phyloP scores from a whole-genome alignment of 2,797 vertebrate genomes.

The Falco peregrinus region DNA sequence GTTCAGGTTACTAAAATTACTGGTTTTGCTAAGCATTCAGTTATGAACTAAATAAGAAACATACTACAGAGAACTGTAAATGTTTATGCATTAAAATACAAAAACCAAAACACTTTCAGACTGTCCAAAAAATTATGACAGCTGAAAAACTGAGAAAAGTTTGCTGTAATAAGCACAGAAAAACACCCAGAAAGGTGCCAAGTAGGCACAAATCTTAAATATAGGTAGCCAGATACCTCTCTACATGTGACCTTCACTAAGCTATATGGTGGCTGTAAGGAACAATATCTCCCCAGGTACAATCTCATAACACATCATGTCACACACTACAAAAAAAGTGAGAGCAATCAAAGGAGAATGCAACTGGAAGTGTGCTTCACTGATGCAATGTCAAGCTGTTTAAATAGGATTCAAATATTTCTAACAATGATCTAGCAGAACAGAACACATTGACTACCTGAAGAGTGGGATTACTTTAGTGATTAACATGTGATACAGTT shows the following conservation, averaged over 20 bases:
- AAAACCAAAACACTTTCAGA: not conserved
- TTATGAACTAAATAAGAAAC: slow-evolving; percentile 48
- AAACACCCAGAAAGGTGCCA: not conserved
- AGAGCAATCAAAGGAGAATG: not conserved
- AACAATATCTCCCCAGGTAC: not conserved
- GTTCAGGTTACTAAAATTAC: slow-evolving; percentile 44
- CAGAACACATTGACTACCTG: not conserved
- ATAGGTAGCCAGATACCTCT: not conserved
- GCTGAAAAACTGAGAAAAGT: slow-evolving; percentile 44
- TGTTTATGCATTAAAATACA: slow-evolving; percentile 38
- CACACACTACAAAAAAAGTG: not conserved
- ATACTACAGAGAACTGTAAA: not conserved
- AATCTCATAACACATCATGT: not conserved
- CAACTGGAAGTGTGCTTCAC: not conserved
- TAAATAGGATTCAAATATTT: not conserved
- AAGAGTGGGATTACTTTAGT: not conserved
- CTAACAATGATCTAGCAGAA: not conserved
- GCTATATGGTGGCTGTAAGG: not conserved
- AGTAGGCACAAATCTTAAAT: not conserved
- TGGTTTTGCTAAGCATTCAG: slow-evolving; percentile 31
- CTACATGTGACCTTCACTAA: not conserved
- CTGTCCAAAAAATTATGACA: slow-evolving; percentile 7
- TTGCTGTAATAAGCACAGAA: slow-evolving; percentile 30
- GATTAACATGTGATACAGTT: not conserved
- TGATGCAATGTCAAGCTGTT: not conserved